A percentile compares a stretch with the other conserved stretches of the same genome.
phyloP scores from a whole-genome alignment of 2,888 invertebrate species.

The Pilophorus perplexus region DNA sequence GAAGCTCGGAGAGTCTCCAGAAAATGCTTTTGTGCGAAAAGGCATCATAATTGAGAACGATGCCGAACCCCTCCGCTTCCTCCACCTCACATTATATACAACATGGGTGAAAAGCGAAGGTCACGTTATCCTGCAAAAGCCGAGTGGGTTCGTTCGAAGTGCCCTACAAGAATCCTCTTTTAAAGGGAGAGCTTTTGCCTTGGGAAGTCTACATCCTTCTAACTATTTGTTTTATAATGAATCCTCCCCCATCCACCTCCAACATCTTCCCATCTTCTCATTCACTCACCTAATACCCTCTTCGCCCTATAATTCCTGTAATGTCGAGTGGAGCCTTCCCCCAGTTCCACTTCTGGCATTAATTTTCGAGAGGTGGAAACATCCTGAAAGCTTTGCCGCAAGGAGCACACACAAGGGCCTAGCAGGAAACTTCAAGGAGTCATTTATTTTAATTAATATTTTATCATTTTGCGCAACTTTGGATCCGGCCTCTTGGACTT shows the following conservation, averaged over 20 bases:
- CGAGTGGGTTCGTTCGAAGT: constrained; percentile 29
- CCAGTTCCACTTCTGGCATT: constrained; percentile 25
- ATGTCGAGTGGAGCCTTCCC: constrained; percentile 28
- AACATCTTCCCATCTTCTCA: background rate
- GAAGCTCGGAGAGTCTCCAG: background rate
- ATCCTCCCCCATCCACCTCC: constrained; percentile 1
- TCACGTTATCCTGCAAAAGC: constrained; percentile 25
- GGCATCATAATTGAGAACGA: constrained; percentile 37
- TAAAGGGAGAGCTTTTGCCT: constrained; percentile 21
- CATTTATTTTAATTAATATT: constrained; percentile 40
- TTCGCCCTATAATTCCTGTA: constrained; percentile 23
- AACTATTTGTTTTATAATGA: constrained; percentile 38
- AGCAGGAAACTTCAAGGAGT: constrained; percentile 26
- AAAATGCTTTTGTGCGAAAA: constrained; percentile 36
- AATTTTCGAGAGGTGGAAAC: constrained; percentile 31
- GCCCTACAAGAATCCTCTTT: constrained; percentile 21
- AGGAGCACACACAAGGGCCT: constrained; percentile 15
- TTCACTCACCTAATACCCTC: constrained; percentile 33
- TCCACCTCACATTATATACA: background rate
- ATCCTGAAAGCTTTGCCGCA: constrained; percentile 22
- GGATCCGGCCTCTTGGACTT: constrained; percentile 23
- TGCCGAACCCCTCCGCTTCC: background rate
- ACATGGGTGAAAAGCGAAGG: constrained; percentile 30
- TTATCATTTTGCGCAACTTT: constrained; percentile 38
- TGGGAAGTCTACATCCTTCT: constrained; percentile 25